Conservation (phyloP, 2,888 invertebrate genomes). For the Scaeva pyrastri region DNA sequence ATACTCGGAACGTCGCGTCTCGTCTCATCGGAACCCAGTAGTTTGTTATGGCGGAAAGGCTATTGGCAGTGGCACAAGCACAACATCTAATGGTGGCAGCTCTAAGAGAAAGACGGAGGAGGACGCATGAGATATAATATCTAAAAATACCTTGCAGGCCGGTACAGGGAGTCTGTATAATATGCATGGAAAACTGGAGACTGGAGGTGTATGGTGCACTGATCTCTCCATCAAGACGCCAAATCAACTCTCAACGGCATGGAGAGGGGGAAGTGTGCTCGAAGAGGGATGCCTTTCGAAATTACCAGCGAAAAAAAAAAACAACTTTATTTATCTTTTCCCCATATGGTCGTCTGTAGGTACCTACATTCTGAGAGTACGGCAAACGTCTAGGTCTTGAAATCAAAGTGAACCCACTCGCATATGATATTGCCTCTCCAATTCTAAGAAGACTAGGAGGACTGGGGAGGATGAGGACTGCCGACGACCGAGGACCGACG, state of each 20-base stretch:
- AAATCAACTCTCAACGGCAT: conserved; percentile 4
- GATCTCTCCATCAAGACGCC: conserved; percentile 63
- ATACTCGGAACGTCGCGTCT: background rate
- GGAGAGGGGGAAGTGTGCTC: conserved; percentile 10
- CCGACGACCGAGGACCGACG: background rate
- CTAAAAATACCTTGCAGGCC: conserved; percentile 70
- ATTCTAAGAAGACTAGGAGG: conserved; percentile 25
- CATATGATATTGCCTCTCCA: conserved; percentile 39
- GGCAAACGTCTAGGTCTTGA: conserved; percentile 25
- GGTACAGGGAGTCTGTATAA: background rate
- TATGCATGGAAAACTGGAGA: background rate
- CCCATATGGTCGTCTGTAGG: conserved; percentile 45
- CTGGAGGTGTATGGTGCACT: conserved; percentile 69
- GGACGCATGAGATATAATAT: conserved; percentile 52
- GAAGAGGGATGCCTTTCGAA: conserved; percentile 22
- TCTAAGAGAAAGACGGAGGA: conserved; percentile 14
- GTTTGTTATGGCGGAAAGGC: conserved; percentile 24
- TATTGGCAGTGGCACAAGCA: conserved; percentile 41
- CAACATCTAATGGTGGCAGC: conserved; percentile 60
- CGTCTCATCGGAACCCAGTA: too few relatives aligned
- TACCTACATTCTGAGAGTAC: too few relatives aligned
- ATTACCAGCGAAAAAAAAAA: conserved; percentile 25
- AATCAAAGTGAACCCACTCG: conserved; percentile 43
- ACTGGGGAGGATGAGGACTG: conserved; percentile 15
- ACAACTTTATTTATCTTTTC: conserved; percentile 56